Base-by-base conservation (phyloP, 2,888 invertebrate species). In the Macrophya annulata region DNA sequence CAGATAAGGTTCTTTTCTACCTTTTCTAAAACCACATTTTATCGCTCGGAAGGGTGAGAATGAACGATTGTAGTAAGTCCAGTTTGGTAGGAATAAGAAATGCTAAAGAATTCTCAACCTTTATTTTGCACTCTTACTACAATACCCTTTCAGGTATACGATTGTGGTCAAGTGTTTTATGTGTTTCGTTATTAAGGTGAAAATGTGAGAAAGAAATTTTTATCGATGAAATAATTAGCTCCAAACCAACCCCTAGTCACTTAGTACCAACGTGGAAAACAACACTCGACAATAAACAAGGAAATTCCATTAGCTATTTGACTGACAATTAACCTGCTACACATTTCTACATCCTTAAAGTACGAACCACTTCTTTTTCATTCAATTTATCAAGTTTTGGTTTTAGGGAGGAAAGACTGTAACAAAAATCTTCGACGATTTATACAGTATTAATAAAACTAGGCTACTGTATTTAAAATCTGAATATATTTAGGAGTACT, bases 11-110 rank as follows among this genome's bases (percentile, higher is more conserved):
- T 51, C 48, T 31, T 37, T 40, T 51, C 37, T 10, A 4, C 17
- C 17, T 62, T 62, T 43, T 59, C 45, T 25, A n/a, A 15, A 8
- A 37, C 45, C 21, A 68, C 48, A 82, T 82, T 83, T 83, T 71
- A 65, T 83, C 48, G 65, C 31, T 43, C 40, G 81, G 62, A 77
- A 68, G 83, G 68, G 68, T 83, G 83, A 15, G 68, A 83, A 83
- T 81, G 81, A 81, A 59, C 65, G 81, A 81, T 81, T 43, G 59
- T 25, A 55, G 81, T 77, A 21, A 25, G 40, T 62, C 21, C 40
- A 9, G 40, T 6, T 15, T 4, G 12, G 77, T 40, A 31, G 31
- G 31, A 31, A 37, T 25, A 40, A 37, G 25, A 17, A 68, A 68
- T 15, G 68, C 68, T 37, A 6, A 68, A 15, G 68, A 37, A 68